Evolutionary conservation across 2,113 vertebrate genomes (phyloP).

Genomic region (Channa argus): DNA sequence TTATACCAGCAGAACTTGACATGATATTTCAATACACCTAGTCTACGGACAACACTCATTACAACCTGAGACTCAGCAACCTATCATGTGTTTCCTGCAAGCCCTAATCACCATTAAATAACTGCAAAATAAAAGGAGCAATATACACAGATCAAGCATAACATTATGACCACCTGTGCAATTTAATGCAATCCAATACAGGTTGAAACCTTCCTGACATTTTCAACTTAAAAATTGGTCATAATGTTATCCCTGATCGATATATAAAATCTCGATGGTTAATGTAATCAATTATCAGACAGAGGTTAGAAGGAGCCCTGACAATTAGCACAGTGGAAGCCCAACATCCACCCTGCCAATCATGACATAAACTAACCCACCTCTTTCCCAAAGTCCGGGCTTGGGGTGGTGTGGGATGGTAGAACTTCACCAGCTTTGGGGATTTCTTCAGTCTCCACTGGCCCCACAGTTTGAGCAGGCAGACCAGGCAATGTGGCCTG

Average conservation of each 20-base stretch:
- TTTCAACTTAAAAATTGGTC: no score
- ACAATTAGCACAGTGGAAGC: neutral
- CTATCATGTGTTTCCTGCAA: neutral
- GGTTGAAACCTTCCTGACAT: no score
- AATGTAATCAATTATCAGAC: no score
- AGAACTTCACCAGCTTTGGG: constrained; percentile 55
- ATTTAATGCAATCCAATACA: no score
- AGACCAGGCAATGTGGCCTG: constrained; percentile 66
- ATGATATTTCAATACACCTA: constrained; percentile 10
- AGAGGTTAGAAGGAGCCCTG: no score
- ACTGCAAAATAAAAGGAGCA: neutral
- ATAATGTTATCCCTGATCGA: no score
- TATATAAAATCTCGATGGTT: no score
- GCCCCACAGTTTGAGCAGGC: constrained; percentile 52
- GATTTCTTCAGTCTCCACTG: constrained; percentile 37
- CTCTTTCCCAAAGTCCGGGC: constrained; percentile 76
- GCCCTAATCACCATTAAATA: neutral
- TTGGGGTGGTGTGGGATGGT: constrained; percentile 65
- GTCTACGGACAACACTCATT: neutral
- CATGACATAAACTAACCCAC: constrained; percentile 49
- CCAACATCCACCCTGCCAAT: neutral
- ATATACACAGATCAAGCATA: neutral
- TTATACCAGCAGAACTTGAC: neutral
- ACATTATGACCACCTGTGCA: no score
- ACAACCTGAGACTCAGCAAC: neutral